phyloP scores from a whole-genome alignment of 2,888 invertebrate species.

The Pardosa pseudoannulata region DNA sequence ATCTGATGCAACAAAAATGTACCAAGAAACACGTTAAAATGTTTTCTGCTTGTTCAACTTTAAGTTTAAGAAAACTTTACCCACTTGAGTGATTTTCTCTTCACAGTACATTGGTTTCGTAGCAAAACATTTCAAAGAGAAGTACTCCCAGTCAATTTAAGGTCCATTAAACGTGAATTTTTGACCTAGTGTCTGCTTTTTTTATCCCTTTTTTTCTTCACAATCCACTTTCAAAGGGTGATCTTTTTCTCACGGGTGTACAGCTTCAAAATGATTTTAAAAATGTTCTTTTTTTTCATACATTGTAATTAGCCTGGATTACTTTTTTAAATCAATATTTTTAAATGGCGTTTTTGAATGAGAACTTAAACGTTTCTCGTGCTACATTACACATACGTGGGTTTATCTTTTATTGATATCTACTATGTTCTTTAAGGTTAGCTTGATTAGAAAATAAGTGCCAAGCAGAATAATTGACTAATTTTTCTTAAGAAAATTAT shows the following conservation, averaged over 20 bases:
- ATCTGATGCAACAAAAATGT: neutral
- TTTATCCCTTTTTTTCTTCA: neutral
- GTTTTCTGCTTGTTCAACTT: constrained; percentile 60
- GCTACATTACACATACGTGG: too few relatives aligned
- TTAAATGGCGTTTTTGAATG: too few relatives aligned
- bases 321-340: too few relatives aligned
- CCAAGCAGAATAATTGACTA: too few relatives aligned
- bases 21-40: constrained; percentile 40
- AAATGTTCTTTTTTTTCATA: too few relatives aligned
- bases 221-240: neutral
- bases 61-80: constrained; percentile 63
- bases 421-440: too few relatives aligned
- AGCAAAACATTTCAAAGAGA: constrained; percentile 50
- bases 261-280: too few relatives aligned
- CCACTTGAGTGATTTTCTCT: constrained; percentile 30
- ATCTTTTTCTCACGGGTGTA: constrained; percentile 3
- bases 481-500: too few relatives aligned
- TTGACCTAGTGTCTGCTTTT: constrained; percentile 8
- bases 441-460: too few relatives aligned
- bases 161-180: constrained; percentile 68
- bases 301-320: too few relatives aligned
- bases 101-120: constrained; percentile 55
- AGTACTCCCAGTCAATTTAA: constrained; percentile 46
- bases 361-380: too few relatives aligned
- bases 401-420: too few relatives aligned